Percentiles rank a stretch among this genome's conserved stretches.
Evolutionary conservation across 2,797 vertebrate genomes (phyloP).

Genomic region (Eleutherodactylus coqui): DNA sequence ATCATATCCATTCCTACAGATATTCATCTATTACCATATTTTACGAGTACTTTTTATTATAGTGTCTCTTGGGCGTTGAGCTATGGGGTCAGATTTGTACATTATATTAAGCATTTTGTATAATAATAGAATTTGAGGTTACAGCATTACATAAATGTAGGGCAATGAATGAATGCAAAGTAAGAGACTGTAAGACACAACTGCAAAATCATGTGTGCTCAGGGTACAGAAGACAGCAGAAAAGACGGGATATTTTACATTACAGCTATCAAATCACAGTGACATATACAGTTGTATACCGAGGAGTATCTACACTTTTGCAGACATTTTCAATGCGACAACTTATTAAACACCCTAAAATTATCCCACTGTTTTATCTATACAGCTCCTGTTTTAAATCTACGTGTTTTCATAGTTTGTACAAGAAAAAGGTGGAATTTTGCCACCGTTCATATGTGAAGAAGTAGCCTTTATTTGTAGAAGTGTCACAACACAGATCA

Average conservation of each 20-base stretch:
- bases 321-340: too few relatives aligned
- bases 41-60: slow-evolving; percentile 62
- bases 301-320: too few relatives aligned
- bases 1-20: slow-evolving; percentile 69
- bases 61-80: slow-evolving; percentile 63
- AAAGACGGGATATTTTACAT: background rate
- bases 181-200: background rate
- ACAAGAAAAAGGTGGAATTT: too few relatives aligned
- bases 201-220: background rate
- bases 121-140: slow-evolving; percentile 33
- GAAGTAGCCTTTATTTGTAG: too few relatives aligned
- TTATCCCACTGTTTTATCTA: too few relatives aligned
- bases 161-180: slow-evolving; percentile 20
- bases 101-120: slow-evolving; percentile 31
- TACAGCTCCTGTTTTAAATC: too few relatives aligned
- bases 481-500: too few relatives aligned
- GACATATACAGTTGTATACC: background rate
- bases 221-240: background rate
- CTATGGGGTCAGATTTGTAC: slow-evolving; percentile 9
- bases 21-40: slow-evolving; percentile 69
- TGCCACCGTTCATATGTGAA: too few relatives aligned
- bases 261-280: background rate
- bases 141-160: slow-evolving; percentile 43
- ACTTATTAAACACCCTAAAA: too few relatives aligned
- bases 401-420: too few relatives aligned